Conservation (phyloP, 2,797 vertebrate species). For the Limosa lapponica region DNA sequence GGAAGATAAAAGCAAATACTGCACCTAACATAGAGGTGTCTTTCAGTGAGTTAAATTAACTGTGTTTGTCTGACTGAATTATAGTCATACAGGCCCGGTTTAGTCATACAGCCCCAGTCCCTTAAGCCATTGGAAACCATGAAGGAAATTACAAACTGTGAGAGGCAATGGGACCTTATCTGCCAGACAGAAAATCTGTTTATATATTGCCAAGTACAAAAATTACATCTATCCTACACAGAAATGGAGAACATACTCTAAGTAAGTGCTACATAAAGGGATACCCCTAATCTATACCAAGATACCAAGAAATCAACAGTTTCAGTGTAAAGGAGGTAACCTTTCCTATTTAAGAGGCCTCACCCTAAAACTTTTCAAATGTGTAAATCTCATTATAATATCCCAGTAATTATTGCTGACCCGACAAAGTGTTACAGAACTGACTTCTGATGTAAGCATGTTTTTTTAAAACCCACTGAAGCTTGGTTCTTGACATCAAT, state of each 20-base stretch:
- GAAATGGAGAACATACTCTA: neutral
- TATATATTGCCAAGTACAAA: neutral
- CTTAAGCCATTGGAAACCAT: neutral
- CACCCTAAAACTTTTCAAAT: neutral
- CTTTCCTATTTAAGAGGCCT: neutral
- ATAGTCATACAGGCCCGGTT: neutral
- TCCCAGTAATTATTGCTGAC: neutral
- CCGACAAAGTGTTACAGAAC: neutral
- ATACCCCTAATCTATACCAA: rapidly evolving
- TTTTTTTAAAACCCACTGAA: neutral
- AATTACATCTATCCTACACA: neutral
- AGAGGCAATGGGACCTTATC: neutral
- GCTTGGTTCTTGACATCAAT: neutral
- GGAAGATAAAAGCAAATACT: neutral
- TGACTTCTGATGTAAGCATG: neutral
- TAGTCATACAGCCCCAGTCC: neutral
- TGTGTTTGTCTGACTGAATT: neutral
- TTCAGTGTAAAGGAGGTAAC: neutral
- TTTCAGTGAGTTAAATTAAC: neutral
- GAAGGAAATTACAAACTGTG: neutral
- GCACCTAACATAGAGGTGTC: neutral
- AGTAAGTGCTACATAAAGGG: neutral
- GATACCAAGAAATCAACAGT: neutral
- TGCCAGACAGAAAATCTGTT: neutral
- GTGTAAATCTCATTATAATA: neutral